Percentiles rank a stretch among this genome's conserved stretches.
phyloP scores from a whole-genome alignment of 2,888 invertebrate species.

The Odiellus spinosus region DNA sequence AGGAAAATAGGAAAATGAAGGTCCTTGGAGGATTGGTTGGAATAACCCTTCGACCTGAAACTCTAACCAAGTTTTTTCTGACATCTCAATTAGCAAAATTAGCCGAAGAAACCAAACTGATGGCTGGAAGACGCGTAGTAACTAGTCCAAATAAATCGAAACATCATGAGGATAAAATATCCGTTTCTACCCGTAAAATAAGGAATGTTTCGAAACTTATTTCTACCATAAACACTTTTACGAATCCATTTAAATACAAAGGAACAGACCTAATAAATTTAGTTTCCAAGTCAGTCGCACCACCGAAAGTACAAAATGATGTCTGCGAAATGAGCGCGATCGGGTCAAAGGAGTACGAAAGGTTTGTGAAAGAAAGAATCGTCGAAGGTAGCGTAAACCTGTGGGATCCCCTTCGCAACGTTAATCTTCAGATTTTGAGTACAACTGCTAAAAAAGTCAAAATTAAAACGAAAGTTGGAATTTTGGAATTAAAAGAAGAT shows the following conservation, averaged over 20 bases:
- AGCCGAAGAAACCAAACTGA: too few species aligned
- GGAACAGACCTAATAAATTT: neutral
- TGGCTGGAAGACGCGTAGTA: too few species aligned
- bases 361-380: neutral
- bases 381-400: neutral
- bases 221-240: too few species aligned
- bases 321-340: neutral
- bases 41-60: too few species aligned
- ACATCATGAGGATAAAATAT: too few species aligned
- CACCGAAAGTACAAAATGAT: neutral
- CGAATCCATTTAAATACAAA: neutral
- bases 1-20: too few species aligned
- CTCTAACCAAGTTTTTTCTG: too few species aligned
- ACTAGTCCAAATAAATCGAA: too few species aligned
- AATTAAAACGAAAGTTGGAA: neutral
- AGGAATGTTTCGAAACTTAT: too few species aligned
- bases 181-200: too few species aligned
- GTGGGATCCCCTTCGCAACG: neutral
- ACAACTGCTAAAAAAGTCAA: neutral
- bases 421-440: neutral
- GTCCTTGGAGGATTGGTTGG: too few species aligned
- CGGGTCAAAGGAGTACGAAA: neutral
- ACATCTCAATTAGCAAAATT: too few species aligned
- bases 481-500: neutral
- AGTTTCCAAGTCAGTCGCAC: neutral